These are phyloP conservation scores for Erythrolamprus reginae DNA, from an alignment of 2,113 vertebrate genomes.

Conservation along the genomic window DNA sequence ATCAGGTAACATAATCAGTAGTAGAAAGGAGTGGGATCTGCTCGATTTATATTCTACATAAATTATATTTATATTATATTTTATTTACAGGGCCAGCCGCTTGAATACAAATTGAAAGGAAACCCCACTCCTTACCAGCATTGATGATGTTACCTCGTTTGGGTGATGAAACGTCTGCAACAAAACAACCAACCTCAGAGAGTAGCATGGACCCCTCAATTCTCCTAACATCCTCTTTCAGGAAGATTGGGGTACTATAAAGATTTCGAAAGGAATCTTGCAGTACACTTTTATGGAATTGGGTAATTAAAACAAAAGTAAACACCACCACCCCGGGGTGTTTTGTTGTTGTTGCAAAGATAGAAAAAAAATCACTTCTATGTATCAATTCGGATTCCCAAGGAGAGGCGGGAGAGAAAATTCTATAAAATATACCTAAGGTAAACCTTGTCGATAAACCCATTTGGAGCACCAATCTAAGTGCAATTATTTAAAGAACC, in stretches of 20 bases:
- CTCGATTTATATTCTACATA: background rate
- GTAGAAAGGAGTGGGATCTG: background rate
- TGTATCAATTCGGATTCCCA: background rate
- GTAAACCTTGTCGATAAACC: background rate
- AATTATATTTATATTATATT: too few relatives aligned
- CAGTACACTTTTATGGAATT: background rate
- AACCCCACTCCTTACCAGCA: background rate
- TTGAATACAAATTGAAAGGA: background rate
- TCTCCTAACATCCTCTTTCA: background rate
- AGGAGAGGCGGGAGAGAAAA: background rate
- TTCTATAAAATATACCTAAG: background rate
- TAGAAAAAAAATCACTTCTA: background rate
- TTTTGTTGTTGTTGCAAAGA: too few relatives aligned
- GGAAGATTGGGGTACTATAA: background rate
- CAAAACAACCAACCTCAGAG: background rate
- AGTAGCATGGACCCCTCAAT: background rate
- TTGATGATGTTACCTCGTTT: background rate
- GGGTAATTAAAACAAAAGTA: background rate
- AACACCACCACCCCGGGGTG: too few relatives aligned
- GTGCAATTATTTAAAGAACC: background rate
- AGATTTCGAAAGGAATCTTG: background rate
- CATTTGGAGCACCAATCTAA: background rate
- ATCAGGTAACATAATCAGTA: background rate
- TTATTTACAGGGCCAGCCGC: background rate
- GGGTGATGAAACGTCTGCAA: background rate